These are phyloP conservation scores for Seira musarum DNA, from an alignment of 2,888 invertebrate species.

Conservation along the genomic window DNA sequence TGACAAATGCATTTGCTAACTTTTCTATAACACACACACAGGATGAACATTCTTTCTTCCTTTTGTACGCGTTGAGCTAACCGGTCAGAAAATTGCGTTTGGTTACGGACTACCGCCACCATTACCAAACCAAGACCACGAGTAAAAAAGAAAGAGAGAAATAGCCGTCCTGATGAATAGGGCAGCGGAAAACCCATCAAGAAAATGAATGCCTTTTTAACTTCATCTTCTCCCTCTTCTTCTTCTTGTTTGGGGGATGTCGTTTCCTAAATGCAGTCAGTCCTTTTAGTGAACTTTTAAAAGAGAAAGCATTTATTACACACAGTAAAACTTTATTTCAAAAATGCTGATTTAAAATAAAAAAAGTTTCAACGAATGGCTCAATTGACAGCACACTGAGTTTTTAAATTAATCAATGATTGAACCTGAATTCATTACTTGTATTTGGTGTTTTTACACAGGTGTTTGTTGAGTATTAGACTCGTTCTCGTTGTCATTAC, in stretches of 20 bases:
- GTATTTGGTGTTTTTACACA: too few species aligned
- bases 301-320: not conserved
- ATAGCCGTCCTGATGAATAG: conserved; percentile 39
- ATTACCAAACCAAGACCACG: conserved; percentile 2
- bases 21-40: not conserved
- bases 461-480: too few species aligned
- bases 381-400: not conserved
- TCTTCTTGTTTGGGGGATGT: conserved; percentile 19
- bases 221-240: conserved; percentile 39
- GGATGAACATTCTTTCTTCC: not conserved
- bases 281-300: not conserved
- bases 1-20: too few species aligned
- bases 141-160: not conserved
- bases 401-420: too few species aligned
- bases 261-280: not conserved
- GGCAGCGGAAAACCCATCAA: conserved; percentile 45
- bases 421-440: too few species aligned
- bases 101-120: conserved; percentile 40
- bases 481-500: too few species aligned
- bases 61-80: conserved; percentile 34
- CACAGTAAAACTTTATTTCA: not conserved
- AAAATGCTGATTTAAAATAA: not conserved
- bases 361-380: not conserved
- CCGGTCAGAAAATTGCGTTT: conserved; percentile 54
- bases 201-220: conserved; percentile 59